Evolutionary conservation across 2,888 invertebrate species (phyloP).

Genomic region (Ectobius pallidus): DNA sequence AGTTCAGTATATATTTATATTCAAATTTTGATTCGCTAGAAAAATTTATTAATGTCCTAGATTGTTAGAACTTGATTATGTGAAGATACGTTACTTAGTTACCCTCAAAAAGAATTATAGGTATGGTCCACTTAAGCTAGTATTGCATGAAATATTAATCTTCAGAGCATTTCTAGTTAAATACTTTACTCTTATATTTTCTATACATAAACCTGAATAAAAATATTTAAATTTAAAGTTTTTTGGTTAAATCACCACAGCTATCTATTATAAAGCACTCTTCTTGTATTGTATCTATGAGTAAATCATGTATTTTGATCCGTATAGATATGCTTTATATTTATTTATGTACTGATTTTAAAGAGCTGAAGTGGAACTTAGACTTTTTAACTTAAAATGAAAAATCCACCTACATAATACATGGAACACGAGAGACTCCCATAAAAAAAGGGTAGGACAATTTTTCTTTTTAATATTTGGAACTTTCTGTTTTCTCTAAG

Average conservation of each 20-base stretch:
- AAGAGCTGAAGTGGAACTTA: background rate
- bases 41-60: background rate
- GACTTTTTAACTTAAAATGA: conserved; percentile 3
- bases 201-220: too few species aligned
- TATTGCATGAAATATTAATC: conserved; percentile 3
- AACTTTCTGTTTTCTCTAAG: conserved; percentile 11
- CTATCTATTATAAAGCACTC: background rate
- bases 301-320: background rate
- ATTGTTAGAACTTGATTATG: background rate
- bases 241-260: background rate
- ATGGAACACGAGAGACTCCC: conserved; percentile 12
- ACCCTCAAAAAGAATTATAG: background rate
- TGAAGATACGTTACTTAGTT: background rate
- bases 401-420: conserved; percentile 18
- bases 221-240: too few species aligned
- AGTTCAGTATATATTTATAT: background rate
- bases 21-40: conserved; percentile 3
- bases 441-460: conserved; percentile 23
- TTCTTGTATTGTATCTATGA: background rate
- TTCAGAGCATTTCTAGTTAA: conserved; percentile 7
- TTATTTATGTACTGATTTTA: background rate
- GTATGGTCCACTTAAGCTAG: conserved; percentile 10
- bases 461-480: conserved; percentile 22
- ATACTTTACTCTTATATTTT: background rate
- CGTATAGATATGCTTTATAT: background rate